Evolutionary conservation across 1,140 invertebrate species (phyloP), one percentile per base, ranked within the genome.

Genomic region (Drosophila murphyi): DNA sequence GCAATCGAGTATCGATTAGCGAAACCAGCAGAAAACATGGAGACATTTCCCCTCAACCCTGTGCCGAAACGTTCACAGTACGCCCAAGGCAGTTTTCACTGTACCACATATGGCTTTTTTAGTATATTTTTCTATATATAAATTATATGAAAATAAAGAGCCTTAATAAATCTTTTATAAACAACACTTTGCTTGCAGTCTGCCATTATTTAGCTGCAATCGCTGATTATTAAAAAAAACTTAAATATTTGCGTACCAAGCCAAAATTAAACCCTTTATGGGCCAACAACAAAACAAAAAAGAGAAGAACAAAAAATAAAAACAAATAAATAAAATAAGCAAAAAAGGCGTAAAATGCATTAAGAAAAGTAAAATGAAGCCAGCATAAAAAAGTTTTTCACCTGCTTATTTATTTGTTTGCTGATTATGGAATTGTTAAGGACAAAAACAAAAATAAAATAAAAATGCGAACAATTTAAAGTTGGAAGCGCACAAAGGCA

Each of bases 401-500:
- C 71, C 83, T 89, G 82, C 74, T 83, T 77, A 76, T 86, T 87
- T 82, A 78, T 87, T 87, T 87, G 59, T 67, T 75, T 71, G 43
- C 76, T 83, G 83, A 87, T 83, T 80, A 72, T 77, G 68, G 62
- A 68, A 85, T 82, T 85, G 73, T 74, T 85, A 72, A 72, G 35
- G 52, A 70, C 31, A 41, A 41, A 20, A 20, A 20, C 20, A 20
- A 20, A 20, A 20, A 20, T 20, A 20, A 20, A 20, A 20, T 0
- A 20, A 20, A 63, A 69, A 72, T 64, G 35, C 45, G 31, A 70
- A 50, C 31, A 59, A 68, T 68, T 70, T 60, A 28, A 45, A 63
- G 69, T 35, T 35, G 45, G 57, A 7, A 5, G 6, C 6, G 10
- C 1, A 50, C 8, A 55, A 56, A 48, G 64, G 32, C 50, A 69